Evolutionary conservation across 2,113 vertebrate genomes (phyloP).

Genomic region (Vombatus ursinus): DNA sequence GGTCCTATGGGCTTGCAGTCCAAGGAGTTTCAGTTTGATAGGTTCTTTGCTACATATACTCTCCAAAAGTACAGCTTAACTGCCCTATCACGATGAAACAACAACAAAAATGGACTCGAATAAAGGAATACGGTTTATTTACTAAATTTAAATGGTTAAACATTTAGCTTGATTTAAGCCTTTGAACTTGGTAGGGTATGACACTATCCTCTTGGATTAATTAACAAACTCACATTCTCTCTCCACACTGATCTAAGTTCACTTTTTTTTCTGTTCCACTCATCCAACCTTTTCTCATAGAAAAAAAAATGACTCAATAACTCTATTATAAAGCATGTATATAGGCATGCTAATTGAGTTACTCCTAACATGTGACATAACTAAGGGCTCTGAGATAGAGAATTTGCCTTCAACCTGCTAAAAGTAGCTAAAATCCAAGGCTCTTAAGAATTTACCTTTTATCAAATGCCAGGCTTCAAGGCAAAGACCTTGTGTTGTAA

Average conservation of each 20-base stretch:
- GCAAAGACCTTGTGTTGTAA: not conserved
- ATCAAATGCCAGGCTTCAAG: not conserved
- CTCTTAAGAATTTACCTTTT: not conserved
- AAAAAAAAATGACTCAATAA: not conserved
- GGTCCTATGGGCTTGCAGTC: not conserved
- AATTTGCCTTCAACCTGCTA: not conserved
- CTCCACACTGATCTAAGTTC: not conserved
- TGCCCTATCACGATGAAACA: not conserved
- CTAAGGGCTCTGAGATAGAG: not conserved
- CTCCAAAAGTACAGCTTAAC: not conserved
- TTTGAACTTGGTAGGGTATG: not conserved
- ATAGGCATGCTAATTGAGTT: not conserved
- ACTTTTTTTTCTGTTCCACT: not conserved
- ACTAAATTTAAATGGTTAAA: not conserved
- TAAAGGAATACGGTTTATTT: not conserved
- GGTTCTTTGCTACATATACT: not conserved
- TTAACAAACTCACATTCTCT: not conserved
- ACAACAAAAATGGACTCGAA: not conserved
- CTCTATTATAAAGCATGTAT: not conserved
- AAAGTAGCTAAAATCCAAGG: not conserved
- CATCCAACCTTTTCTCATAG: not conserved
- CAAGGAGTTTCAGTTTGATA: not conserved
- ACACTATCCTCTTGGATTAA: not conserved
- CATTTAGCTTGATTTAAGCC: not conserved
- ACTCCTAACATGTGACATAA: not conserved